A percentile compares a stretch with the other conserved stretches of the same genome.
phyloP scores from a whole-genome alignment of 2,113 vertebrate species.

The Gnathonemus echidnorhynchus region DNA sequence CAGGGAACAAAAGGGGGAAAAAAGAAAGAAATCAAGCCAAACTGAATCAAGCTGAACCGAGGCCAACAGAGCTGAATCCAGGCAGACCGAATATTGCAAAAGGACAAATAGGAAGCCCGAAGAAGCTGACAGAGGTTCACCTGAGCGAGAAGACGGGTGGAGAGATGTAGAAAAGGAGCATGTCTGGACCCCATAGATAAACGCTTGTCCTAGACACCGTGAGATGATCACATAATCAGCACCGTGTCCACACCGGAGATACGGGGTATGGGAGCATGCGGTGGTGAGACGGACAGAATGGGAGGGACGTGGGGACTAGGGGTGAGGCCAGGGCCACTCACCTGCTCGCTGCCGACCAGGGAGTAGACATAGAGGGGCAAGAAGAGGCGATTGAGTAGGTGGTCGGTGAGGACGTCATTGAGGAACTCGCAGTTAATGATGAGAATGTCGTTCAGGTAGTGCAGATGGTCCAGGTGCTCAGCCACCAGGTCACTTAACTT shows the following conservation, averaged over 20 bases:
- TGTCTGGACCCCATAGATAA: slow-evolving; percentile 21
- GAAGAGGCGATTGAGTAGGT: slow-evolving; percentile 93
- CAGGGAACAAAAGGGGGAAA: not conserved
- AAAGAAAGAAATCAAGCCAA: not conserved
- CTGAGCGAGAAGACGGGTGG: slow-evolving; percentile 16
- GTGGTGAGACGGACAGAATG: not conserved
- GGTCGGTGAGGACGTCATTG: slow-evolving; percentile 93
- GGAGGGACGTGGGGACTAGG: not conserved
- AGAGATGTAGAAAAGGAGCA: slow-evolving; percentile 18
- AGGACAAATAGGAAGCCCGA: not conserved
- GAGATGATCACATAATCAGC: slow-evolving; percentile 21
- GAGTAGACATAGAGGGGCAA: slow-evolving; percentile 93
- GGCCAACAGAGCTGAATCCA: not conserved
- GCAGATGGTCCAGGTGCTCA: slow-evolving; percentile 93
- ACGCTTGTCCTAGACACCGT: slow-evolving; percentile 23
- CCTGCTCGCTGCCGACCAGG: slow-evolving; percentile 79
- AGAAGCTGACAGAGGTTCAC: slow-evolving; percentile 12
- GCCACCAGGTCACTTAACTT: slow-evolving; percentile 95
- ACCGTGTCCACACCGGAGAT: not conserved
- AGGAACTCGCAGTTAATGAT: slow-evolving; percentile 98
- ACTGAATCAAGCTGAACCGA: not conserved
- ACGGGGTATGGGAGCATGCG: not conserved
- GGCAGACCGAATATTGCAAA: not conserved
- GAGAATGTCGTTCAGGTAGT: slow-evolving; percentile 97
- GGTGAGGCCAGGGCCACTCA: slow-evolving; percentile 28